These are phyloP conservation scores for Drosophila santomea DNA, from an alignment of 1,140 invertebrate species.

Conservation along the genomic window DNA sequence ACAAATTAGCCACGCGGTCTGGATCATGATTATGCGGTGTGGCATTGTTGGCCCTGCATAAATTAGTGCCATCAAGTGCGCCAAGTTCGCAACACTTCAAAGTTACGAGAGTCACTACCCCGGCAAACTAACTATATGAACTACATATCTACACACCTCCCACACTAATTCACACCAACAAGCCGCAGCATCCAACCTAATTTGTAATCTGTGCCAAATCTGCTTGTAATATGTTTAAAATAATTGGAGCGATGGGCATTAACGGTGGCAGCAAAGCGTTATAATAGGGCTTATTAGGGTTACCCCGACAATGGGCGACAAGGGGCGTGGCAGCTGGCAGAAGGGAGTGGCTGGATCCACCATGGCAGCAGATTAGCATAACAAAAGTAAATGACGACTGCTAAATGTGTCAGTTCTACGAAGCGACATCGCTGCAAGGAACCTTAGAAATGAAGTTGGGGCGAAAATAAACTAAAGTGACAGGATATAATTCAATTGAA, in stretches of 20 bases:
- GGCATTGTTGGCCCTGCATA: conserved; percentile 72
- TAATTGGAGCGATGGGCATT: conserved; percentile 74
- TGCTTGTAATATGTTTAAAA: conserved; percentile 82
- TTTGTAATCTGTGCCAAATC: conserved; percentile 75
- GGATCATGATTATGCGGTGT: conserved; percentile 62
- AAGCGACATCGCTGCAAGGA: conserved; percentile 6
- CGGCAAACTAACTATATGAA: background rate
- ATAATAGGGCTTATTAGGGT: conserved; percentile 68
- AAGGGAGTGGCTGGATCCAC: background rate
- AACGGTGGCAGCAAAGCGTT: conserved; percentile 59
- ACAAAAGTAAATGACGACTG: conserved; percentile 59
- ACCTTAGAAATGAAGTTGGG: background rate
- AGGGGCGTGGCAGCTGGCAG: conserved; percentile 14
- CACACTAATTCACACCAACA: conserved; percentile 8
- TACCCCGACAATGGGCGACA: conserved; percentile 14
- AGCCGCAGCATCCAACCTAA: conserved; percentile 22
- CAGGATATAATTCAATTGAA: background rate
- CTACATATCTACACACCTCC: background rate
- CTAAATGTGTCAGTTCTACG: conserved; percentile 43
- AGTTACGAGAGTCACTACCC: conserved; percentile 18
- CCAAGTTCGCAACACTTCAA: conserved; percentile 51
- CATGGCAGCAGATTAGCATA: conserved; percentile 52
- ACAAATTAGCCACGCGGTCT: conserved; percentile 70
- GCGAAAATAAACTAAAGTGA: conserved; percentile 10
- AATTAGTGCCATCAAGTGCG: conserved; percentile 69